These are phyloP conservation scores for Atta texana DNA, from an alignment of 1,140 invertebrate genomes.

Conservation along the genomic window DNA sequence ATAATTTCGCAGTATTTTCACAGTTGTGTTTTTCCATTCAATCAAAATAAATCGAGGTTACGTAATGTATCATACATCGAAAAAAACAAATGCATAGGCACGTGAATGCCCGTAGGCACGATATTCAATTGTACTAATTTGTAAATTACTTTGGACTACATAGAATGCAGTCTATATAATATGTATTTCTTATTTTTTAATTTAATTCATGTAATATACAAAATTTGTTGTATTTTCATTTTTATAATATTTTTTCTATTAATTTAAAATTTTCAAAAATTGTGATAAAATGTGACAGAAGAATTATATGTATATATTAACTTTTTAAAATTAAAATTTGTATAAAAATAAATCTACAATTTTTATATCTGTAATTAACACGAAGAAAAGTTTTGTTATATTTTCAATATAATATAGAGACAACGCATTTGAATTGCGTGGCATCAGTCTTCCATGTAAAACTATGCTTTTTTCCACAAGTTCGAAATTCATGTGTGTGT, in stretches of 20 bases:
- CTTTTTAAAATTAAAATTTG: not conserved
- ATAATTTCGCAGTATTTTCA: slow-evolving; percentile 44
- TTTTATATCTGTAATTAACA: not conserved
- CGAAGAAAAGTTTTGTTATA: slow-evolving; percentile 1
- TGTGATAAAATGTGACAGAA: not conserved
- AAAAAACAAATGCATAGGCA: slow-evolving; percentile 48
- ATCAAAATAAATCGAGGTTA: slow-evolving; percentile 56
- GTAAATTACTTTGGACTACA: not conserved
- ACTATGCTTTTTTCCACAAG: slow-evolving; percentile 7
- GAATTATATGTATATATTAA: not conserved
- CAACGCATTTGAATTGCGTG: slow-evolving; percentile 5
- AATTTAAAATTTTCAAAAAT: not conserved
- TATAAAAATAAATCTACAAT: not conserved
- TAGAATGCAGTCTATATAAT: not conserved
- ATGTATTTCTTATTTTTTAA: not conserved
- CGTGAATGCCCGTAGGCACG: not conserved
- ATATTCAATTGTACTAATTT: slow-evolving; percentile 20
- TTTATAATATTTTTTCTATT: not conserved
- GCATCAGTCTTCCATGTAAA: not conserved
- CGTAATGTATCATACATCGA: not conserved
- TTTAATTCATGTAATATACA: not conserved
- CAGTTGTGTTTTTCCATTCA: not conserved
- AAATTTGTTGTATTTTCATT: not conserved
- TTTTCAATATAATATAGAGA: slow-evolving; percentile 14
- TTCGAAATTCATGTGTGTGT: slow-evolving; percentile 1